Evolutionary conservation across 2,797 vertebrate genomes (phyloP), one percentile per base, ranked within the genome.

Genomic region (Propithecus deckenii): DNA sequence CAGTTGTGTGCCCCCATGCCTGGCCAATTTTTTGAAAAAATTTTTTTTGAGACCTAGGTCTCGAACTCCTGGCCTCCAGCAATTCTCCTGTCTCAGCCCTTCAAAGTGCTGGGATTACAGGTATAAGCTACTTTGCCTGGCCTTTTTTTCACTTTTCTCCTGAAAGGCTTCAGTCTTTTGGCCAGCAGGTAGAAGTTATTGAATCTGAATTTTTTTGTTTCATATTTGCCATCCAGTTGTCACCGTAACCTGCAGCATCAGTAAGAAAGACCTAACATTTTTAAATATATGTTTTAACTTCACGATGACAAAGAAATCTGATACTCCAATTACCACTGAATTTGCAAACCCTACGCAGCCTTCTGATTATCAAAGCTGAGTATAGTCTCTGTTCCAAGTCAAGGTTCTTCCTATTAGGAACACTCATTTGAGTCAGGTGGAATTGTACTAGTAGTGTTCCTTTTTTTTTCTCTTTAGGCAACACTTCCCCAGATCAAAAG

Each of bases 401-500:
- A 65, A 5, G 43, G 61, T 8, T 61, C 41, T 85, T 63, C 17
- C 43, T 72, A 9, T 91, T 52, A 41, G 38, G 48, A 57, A 59
- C 55, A 86, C 22, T 20, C 8, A 48, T 50, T 76, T 30, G n/a
- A 63, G 55, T 32, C 18, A 57, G 13, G 5, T 75, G 32, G 38
- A n/a, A 48, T 48, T 89, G 6, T 46, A 63, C 59, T 67, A 38
- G 78, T 28, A 61, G 11, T 61, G 12, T 91, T 46, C 3, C n/a
- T 43, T 89, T 61, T 38, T 52, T 32, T 50, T 28, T 22, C 15
- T 79, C 78, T 97, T 80, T 89, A 99, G 99, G 99, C 38, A 98
- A 99, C 22, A 98, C 98, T 52, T 97, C 99, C 4, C 98, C 98
- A 0, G 99, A 99, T 43, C 99, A 99, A 98, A 99, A 99, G 97